Base-by-base conservation (phyloP, 2,797 vertebrate species). In the Galaxias olidus region DNA sequence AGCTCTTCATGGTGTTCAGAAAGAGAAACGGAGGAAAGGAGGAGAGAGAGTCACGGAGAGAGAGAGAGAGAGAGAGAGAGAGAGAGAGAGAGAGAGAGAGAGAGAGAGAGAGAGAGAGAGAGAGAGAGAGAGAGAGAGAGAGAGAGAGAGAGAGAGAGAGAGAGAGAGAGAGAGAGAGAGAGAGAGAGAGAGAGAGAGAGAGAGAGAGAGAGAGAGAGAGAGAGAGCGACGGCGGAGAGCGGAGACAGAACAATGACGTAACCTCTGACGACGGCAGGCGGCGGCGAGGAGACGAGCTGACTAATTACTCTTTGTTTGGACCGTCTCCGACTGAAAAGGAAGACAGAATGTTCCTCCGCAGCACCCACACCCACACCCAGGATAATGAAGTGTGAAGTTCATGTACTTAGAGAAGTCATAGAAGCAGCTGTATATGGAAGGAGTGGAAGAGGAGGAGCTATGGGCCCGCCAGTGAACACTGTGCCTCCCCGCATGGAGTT, bases 1-100 rank as follows among this genome's bases (percentile, higher is more conserved):
- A 20, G 18, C 66, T 68, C 52, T 65, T 56, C 64, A 71, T 69
- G 65, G 62, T 72, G 54, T 72, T 59, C 10, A 64, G 61, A 61
- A 48, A 66, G 46, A 54, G 42, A 30, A 47, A 58, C 6, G 30
- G 30, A 30, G 30, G 6, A 30, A 30, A 30, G 30, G 30, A 30
- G 30, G 6, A 30, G 2, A 6, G 6, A 30, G 30, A 30, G 30
- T 3, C 3, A 30, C 3, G 6, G 8, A 48, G 49, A 49, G 44
- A 30, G 30, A 30, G 30, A 30, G 30, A 30, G 6, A 6, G 30
- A 30, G 30, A 30, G 30, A 30, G 46, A 47, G 46, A 47, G 46
- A 12, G 46, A 11, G 18, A 20, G 18, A 12, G 52, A 13, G 20
- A 9, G 45, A 40, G 20, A 30, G 20, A 20, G 30, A 9, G 15